Percentiles rank a stretch among this genome's conserved stretches.
Conservation (phyloP, 2,113 vertebrate genomes). For the Myrmophylax atrothorax region DNA sequence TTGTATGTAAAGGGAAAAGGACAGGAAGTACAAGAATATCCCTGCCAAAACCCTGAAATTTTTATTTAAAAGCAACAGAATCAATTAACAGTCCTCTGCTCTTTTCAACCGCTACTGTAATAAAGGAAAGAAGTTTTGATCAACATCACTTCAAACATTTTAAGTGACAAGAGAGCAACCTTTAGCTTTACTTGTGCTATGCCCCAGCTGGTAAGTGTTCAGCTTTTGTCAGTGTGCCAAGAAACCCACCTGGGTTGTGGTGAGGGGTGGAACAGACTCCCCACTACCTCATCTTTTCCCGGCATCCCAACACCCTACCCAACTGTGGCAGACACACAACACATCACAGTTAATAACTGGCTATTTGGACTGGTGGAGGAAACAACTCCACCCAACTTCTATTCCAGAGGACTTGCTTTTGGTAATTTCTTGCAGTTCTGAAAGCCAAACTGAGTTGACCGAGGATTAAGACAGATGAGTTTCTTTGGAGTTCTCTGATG, state of each 20-base stretch:
- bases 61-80: neutral
- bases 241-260: rapidly evolving
- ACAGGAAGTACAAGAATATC: neutral
- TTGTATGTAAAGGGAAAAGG: neutral
- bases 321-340: neutral
- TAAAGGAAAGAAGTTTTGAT: neutral
- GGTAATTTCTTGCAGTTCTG: neutral
- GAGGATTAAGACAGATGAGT: neutral
- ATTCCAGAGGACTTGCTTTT: neutral
- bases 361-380: neutral
- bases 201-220: neutral
- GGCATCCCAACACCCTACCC: neutral
- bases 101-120: neutral
- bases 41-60: neutral
- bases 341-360: neutral
- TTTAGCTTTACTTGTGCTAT: neutral
- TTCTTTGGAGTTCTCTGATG: neutral
- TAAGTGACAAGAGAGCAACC: neutral
- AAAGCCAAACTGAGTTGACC: neutral
- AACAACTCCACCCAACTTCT: neutral
- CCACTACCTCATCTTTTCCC: neutral
- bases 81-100: neutral
- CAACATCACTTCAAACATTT: neutral
- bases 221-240: neutral
- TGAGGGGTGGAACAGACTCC: neutral